Evolutionary conservation across 2,113 vertebrate species (phyloP).

Genomic region (Oenanthe oenanthe): DNA sequence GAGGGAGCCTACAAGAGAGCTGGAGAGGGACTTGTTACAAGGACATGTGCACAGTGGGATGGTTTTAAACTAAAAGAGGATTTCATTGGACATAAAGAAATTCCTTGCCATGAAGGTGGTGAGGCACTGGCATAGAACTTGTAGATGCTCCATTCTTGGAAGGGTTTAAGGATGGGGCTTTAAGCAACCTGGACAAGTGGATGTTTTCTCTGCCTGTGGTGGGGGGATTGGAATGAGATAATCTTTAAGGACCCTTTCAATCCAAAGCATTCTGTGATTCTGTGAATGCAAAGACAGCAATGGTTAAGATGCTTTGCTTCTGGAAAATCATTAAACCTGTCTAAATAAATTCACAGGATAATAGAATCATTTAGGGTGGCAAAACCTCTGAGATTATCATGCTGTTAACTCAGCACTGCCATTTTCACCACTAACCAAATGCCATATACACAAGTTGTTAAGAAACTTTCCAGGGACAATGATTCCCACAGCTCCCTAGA

Average conservation of each 20-base stretch:
- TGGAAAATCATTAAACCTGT: background rate
- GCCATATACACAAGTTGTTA: background rate
- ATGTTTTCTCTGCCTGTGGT: background rate
- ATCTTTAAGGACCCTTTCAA: background rate
- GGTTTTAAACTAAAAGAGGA: background rate
- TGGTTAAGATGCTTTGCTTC: background rate
- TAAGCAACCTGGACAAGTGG: background rate
- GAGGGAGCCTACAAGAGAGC: background rate
- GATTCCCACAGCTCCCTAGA: background rate
- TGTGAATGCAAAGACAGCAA: background rate
- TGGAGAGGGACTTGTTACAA: background rate
- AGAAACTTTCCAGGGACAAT: background rate
- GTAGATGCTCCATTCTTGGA: background rate
- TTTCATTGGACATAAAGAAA: background rate
- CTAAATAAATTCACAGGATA: background rate
- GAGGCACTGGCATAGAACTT: background rate
- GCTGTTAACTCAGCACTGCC: background rate
- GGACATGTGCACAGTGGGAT: too few relatives aligned
- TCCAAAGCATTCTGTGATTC: background rate
- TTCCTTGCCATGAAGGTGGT: background rate
- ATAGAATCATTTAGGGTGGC: background rate
- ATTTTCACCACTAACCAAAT: background rate
- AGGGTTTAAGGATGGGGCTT: background rate
- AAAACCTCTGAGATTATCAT: background rate
- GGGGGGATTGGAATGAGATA: background rate